Conservation (phyloP, 2,797 vertebrate species). For the Numenius phaeopus region DNA sequence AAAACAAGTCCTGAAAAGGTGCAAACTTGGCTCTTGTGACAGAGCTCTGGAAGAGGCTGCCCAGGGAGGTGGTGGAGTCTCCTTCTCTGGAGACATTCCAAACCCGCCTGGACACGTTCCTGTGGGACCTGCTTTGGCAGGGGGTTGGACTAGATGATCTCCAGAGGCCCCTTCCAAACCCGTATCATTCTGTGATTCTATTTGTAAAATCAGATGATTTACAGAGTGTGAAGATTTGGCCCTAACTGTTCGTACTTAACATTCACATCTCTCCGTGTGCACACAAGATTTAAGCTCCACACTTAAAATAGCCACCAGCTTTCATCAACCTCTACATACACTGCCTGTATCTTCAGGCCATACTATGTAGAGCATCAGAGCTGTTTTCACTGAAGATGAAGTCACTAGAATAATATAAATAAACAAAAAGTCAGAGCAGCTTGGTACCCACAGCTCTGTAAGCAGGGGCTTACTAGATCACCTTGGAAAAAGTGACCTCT, state of each 20-base stretch:
- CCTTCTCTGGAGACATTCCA: too few species aligned
- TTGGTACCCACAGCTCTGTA: background rate
- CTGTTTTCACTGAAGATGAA: background rate
- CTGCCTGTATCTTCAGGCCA: background rate
- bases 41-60: too few species aligned
- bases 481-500: conserved; percentile 49
- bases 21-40: background rate
- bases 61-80: too few species aligned
- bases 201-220: background rate
- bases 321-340: background rate
- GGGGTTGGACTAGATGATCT: too few species aligned
- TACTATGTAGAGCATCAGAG: background rate
- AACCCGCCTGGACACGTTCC: too few species aligned
- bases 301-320: background rate
- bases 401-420: background rate
- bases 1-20: background rate
- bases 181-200: background rate
- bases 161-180: too few species aligned
- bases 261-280: background rate
- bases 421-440: background rate
- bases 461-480: conserved; percentile 48
- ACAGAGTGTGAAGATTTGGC: background rate
- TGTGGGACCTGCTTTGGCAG: too few species aligned
- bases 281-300: background rate
- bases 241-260: background rate